These are phyloP conservation scores for Nettapus auritus DNA, from an alignment of 2,113 vertebrate species.

Conservation along the genomic window DNA sequence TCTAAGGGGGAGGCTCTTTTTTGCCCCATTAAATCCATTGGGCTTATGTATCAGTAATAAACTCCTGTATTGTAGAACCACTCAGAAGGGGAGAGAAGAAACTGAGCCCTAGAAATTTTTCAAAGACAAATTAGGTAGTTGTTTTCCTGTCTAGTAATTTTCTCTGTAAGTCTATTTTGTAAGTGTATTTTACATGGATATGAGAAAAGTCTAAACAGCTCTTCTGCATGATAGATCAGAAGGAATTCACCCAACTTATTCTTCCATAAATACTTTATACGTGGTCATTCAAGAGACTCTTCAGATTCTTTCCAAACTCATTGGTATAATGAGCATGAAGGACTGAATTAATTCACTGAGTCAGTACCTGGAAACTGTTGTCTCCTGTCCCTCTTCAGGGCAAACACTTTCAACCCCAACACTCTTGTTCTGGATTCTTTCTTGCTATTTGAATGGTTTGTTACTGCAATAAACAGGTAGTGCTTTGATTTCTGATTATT, in stretches of 20 bases:
- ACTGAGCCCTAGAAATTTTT: neutral
- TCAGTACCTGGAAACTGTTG: neutral
- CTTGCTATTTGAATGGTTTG: neutral
- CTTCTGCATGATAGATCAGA: neutral
- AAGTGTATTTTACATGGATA: neutral
- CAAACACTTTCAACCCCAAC: neutral
- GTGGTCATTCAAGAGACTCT: neutral
- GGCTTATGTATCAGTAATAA: neutral
- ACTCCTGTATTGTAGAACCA: neutral
- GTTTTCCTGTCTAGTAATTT: neutral
- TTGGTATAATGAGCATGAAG: neutral
- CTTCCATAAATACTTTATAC: neutral
- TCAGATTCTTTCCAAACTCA: neutral
- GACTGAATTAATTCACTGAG: neutral
- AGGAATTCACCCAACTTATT: neutral
- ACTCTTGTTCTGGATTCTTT: neutral
- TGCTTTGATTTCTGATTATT: neutral
- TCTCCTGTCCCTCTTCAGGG: neutral
- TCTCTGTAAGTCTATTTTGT: neutral
- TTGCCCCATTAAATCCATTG: neutral
- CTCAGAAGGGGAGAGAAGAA: neutral
- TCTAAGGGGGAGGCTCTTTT: neutral
- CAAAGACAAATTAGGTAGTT: neutral
- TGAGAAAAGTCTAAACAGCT: neutral
- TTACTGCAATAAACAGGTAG: neutral